Conservation (phyloP, 2,113 vertebrate species). For the Rhinoderma darwinii region DNA sequence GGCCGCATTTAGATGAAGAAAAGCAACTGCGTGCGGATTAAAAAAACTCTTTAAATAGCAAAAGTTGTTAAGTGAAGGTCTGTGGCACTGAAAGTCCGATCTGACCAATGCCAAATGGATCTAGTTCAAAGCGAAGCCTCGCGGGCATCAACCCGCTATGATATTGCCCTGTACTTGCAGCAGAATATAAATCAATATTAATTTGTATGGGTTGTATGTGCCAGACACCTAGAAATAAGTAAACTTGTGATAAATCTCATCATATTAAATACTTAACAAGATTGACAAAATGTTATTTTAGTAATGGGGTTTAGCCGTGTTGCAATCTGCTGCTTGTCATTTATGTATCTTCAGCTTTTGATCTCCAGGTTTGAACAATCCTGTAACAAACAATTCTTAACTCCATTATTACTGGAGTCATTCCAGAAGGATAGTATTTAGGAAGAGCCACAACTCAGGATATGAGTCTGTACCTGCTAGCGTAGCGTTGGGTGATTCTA, state of each 20-base stretch:
- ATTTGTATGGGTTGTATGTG: background rate
- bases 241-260: background rate
- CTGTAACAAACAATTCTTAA: slow-evolving; percentile 19
- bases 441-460: background rate
- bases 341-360: background rate
- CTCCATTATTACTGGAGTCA: background rate
- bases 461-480: background rate
- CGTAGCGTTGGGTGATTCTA: background rate
- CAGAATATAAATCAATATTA: background rate
- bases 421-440: background rate
- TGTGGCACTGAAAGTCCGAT: slow-evolving; percentile 29
- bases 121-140: background rate
- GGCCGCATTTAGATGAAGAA: background rate
- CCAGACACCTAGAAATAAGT: background rate
- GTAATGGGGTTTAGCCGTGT: background rate
- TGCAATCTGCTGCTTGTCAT: slow-evolving; percentile 1
- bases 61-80: slow-evolving; percentile 35
- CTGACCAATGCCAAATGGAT: slow-evolving; percentile 27
- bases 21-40: slow-evolving; percentile 37
- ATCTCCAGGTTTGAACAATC: slow-evolving; percentile 9
- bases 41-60: slow-evolving; percentile 47
- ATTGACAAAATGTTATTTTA: slow-evolving; percentile 21
- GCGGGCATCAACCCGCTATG: background rate
- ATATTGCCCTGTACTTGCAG: background rate
- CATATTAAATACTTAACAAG: slow-evolving; percentile 1